Evolutionary conservation across 2,797 vertebrate genomes (phyloP), one percentile per base, ranked within the genome.

Genomic region (Pseudochirops corinnae): DNA sequence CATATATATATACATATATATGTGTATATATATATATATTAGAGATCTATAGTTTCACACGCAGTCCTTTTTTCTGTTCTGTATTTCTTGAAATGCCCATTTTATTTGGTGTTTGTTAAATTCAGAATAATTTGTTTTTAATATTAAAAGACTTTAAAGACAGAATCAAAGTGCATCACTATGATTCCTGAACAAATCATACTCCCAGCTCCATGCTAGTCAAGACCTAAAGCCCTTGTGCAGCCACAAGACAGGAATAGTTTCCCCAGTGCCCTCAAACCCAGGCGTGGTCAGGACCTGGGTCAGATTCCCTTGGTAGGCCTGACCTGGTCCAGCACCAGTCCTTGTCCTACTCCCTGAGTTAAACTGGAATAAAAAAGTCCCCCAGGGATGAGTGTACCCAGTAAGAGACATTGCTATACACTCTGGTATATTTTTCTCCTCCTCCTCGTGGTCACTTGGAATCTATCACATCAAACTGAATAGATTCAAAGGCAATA

Each of bases 341-440:
- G n/a, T 9, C n/a, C 2, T 24, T 74, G 67, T n/a, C n/a, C n/a
- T 74, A 46, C 18, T 46, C 67, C 39, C n/a, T 82, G 67, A 82
- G 18, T 82, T 39, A 82, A 82, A 82, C 18, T 82, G 67, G n/a
- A 39, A 82, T 82, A 39, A 21, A 46, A 82, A 82, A n/a, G 5
- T 18, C 18, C 39, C 1, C n/a, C n/a, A 11, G n/a, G n/a, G 18
- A 39, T 39, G n/a, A 39, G n/a, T 24, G 67, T 67, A 92, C 53
- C 93, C 3, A 5, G 58, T 56, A 57, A 90, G 55, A 92, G 16
- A 46, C 33, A 87, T 9, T 57, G 56, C 39, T 55, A 24, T 53
- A 29, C 4, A 3, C 13, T 33, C 50, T 56, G 12, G 4, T 4
- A 1, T 4, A 6, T 0, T 2, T 0, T 12, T 31, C 14, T 90